Percentiles rank a stretch among this genome's conserved stretches.
These are phyloP conservation scores for Cataglyphis livida DNA, from an alignment of 2,888 invertebrate species.

Conservation along the genomic window DNA sequence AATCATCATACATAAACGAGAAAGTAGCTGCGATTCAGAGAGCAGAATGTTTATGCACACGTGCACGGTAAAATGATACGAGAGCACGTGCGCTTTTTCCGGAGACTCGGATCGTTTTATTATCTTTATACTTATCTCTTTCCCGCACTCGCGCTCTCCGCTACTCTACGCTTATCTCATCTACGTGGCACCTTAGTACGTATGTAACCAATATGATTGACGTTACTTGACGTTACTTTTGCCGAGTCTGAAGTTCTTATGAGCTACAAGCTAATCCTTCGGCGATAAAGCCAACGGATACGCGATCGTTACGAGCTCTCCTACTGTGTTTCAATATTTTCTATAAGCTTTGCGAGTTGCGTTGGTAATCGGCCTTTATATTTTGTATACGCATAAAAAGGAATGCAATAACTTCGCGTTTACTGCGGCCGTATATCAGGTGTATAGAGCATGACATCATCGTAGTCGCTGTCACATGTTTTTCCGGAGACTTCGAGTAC, in stretches of 20 bases:
- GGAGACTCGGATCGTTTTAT: conserved; percentile 72
- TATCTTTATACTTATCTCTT: conserved; percentile 59
- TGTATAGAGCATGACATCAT: not conserved
- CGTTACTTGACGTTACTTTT: conserved; percentile 56
- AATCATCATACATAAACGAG: conserved; percentile 16
- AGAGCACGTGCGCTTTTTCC: conserved; percentile 51
- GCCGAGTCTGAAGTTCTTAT: conserved; percentile 44
- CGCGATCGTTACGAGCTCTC: conserved; percentile 64
- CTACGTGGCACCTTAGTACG: conserved; percentile 21
- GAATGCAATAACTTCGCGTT: conserved; percentile 62
- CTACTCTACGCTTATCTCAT: conserved; percentile 27
- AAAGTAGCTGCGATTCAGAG: conserved; percentile 23
- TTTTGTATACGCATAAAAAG: conserved; percentile 65
- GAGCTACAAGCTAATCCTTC: conserved; percentile 61
- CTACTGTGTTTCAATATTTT: conserved; percentile 72
- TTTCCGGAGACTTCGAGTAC: not conserved
- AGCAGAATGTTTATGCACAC: conserved; percentile 15
- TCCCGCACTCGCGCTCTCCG: not conserved
- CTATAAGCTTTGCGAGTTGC: conserved; percentile 57
- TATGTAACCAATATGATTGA: conserved; percentile 40
- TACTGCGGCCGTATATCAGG: conserved; percentile 18
- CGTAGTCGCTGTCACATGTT: not conserved
- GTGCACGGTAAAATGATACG: conserved; percentile 29
- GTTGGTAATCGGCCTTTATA: conserved; percentile 67
- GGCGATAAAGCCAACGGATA: conserved; percentile 50